Evolutionary conservation across 2,797 vertebrate genomes (phyloP).

Genomic region (Melanotaenia pygmaea): DNA sequence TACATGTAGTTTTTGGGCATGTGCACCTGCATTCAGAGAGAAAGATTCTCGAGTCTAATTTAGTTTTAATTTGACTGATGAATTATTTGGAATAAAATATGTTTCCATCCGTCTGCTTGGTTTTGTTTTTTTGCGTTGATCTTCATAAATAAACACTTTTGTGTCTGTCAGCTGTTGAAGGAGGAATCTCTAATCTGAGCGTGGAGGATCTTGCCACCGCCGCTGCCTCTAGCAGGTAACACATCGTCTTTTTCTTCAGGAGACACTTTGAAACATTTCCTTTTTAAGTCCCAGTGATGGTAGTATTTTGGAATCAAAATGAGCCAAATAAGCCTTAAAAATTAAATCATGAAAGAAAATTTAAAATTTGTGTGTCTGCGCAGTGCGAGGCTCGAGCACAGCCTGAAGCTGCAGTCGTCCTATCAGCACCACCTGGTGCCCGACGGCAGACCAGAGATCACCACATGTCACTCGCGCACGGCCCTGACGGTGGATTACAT

Average conservation of each 20-base stretch:
- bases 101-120: not conserved
- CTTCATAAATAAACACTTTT: not conserved
- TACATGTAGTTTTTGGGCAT: no score
- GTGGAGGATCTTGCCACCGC: slow-evolving; percentile 36
- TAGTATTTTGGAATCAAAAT: no score
- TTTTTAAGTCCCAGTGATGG: no score
- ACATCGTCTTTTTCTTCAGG: no score
- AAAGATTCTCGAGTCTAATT: no score
- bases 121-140: not conserved
- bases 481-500: slow-evolving; percentile 96
- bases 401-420: slow-evolving; percentile 88
- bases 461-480: slow-evolving; percentile 91
- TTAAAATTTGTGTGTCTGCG: not conserved
- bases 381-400: slow-evolving; percentile 83
- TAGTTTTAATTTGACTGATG: no score
- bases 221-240: slow-evolving; percentile 40
- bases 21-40: no score
- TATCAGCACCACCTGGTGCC: slow-evolving; percentile 88
- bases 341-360: no score
- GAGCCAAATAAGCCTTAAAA: no score
- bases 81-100: no score
- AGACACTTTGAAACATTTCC: no score
- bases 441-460: slow-evolving; percentile 88
- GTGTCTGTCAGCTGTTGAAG: slow-evolving; percentile 50
- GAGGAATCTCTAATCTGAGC: slow-evolving; percentile 44